Evolutionary conservation across 2,888 invertebrate species (phyloP), one percentile per base, ranked within the genome.

Genomic region (Mycalesis mineus): DNA sequence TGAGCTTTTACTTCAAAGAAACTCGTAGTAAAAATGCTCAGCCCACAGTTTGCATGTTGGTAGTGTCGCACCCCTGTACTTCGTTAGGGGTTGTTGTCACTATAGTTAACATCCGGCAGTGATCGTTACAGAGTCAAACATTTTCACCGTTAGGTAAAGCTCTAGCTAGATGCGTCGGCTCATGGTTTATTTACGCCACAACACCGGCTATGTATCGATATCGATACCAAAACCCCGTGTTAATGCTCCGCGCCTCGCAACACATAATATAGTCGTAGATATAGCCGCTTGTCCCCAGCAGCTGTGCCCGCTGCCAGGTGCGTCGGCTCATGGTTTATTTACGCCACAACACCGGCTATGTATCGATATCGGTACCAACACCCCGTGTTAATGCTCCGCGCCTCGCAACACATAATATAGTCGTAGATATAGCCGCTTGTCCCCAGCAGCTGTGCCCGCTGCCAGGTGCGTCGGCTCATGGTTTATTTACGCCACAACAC

Each of bases 251-350:
- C 39, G 39, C 6, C 5, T 39, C 39, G 9, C n/a, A n/a, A n/a
- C n/a, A n/a, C n/a, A n/a, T n/a, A n/a, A n/a, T n/a, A n/a, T n/a
- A n/a, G n/a, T n/a, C n/a, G n/a, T n/a, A n/a, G n/a, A n/a, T n/a
- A n/a, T n/a, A n/a, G n/a, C n/a, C n/a, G n/a, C n/a, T n/a, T n/a
- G n/a, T n/a, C 44, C 17, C 52, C 47, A 45, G 11, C 0, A 13
- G 7, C 36, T 62, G 60, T 62, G 41, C 62, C 2, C 29, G 37
- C 40, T 48, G 60, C 57, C 63, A 62, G 63, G 62, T 63, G 59
- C 42, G 22, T 31, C 14, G 28, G 58, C 51, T 56, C 59, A 60
- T 56, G 55, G 55, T 56, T 55, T 60, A 60, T 56, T 60, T 44
- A 60, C n/a, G 52, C 11, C 47, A 15, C 37, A 57, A 13, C 39